These are phyloP conservation scores for Oncorhynchus gorbuscha DNA, from an alignment of 2,113 vertebrate species.

Conservation along the genomic window DNA sequence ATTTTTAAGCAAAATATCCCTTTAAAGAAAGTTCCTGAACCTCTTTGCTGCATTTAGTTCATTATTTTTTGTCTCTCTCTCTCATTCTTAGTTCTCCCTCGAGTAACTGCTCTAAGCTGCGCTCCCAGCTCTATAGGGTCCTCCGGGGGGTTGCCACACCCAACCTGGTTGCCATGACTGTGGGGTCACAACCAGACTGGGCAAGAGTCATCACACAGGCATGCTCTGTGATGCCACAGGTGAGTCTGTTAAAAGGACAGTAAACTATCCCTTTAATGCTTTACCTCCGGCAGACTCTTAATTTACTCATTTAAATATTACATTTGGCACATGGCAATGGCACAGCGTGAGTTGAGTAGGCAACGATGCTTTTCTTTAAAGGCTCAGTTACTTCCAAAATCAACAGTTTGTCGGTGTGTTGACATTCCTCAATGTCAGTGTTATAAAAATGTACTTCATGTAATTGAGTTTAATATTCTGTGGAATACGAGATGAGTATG, in stretches of 20 bases:
- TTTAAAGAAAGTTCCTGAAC: too few species aligned
- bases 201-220: constrained; percentile 58
- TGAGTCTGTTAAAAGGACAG: constrained; percentile 25
- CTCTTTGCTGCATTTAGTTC: too few species aligned
- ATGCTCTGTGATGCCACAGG: constrained; percentile 53
- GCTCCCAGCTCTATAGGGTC: constrained; percentile 60
- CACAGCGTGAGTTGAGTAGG: background rate
- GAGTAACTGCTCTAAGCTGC: constrained; percentile 60
- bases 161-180: constrained; percentile 68
- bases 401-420: too few species aligned
- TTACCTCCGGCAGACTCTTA: background rate
- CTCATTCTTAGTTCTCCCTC: constrained; percentile 49
- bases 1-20: too few species aligned
- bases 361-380: background rate
- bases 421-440: too few species aligned
- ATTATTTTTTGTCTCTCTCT: background rate
- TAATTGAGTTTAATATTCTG: too few species aligned
- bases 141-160: constrained; percentile 55
- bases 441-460: too few species aligned
- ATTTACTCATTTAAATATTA: background rate
- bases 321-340: too few species aligned
- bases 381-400: too few species aligned
- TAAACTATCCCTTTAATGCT: background rate
- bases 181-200: constrained; percentile 58
- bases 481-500: too few species aligned